Percentiles rank a stretch among this genome's conserved stretches.
Evolutionary conservation across 2,797 vertebrate genomes (phyloP).

Genomic region (Pachyuromys duprasi): DNA sequence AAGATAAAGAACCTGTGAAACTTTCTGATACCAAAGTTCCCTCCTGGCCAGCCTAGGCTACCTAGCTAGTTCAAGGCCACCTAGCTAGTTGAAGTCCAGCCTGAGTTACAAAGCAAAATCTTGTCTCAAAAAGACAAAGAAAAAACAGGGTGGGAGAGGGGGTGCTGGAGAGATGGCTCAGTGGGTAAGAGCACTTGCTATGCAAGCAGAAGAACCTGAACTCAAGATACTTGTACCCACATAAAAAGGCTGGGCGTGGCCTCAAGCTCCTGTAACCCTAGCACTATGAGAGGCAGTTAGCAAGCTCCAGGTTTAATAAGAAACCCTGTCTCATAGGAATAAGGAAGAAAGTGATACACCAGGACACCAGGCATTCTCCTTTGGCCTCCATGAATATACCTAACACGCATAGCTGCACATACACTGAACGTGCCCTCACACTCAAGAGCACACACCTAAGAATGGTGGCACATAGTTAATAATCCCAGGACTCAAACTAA

Average conservation of each 20-base stretch:
- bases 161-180: not conserved
- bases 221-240: not conserved
- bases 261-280: not conserved
- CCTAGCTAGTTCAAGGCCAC: not conserved
- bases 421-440: rapidly evolving
- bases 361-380: not conserved
- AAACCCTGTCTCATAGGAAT: not conserved
- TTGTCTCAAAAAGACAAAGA: not conserved
- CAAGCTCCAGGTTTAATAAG: not conserved
- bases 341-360: not conserved
- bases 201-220: not conserved
- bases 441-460: not conserved
- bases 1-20: constrained; percentile 35
- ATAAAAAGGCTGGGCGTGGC: not conserved
- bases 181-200: not conserved
- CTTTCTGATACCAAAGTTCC: not conserved
- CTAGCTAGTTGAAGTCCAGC: not conserved
- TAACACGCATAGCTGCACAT: not conserved
- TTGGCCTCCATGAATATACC: not conserved
- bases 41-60: not conserved
- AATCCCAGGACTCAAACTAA: not conserved
- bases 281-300: not conserved
- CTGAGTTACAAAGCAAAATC: not conserved
- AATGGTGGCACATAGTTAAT: not conserved
- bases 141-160: too few species aligned